Evolutionary conservation across 2,888 invertebrate species (phyloP), one percentile per base, ranked within the genome.

Genomic region (Blera fallax): DNA sequence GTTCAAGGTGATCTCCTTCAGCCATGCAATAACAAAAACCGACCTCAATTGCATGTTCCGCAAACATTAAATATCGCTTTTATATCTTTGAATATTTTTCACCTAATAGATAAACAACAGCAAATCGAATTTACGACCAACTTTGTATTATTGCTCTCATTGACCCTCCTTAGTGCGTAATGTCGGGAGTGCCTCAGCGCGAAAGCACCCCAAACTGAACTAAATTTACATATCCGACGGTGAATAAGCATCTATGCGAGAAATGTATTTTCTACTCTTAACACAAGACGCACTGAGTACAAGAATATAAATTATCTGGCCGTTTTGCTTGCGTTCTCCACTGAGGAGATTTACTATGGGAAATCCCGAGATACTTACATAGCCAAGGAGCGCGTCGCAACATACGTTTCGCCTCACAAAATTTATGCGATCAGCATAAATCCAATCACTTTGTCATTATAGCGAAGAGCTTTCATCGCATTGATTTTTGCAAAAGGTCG

Each of bases 211-310:
- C 14, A 45, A 65, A 58, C 32, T 40, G 14, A 18, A 37, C 40
- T 56, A 58, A 73, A 82, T 82, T 77, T 77, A 60, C 78, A 69
- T 73, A 83, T 76, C 24, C 60, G 67, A 83, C 60, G 54, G 40
- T 32, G 65, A 74, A 48, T 73, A 78, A 83, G 67, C 78, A 78
- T 78, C 62, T 83, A 78, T 18, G 60, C 54, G 16, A 45, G 24
- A 80, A 62, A 73, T 73, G 62, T 77, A 62, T 77, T 77, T 83
- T 37, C 16, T 18, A 27, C n/a, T 40, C 24, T 50, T 18, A 24
- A 56, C 54, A 82, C 65, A 40, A 64, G 77, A 56, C 48, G 37
- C 62, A 79, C 34, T 34, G 54, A 48, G 40, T 37, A 34, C 21
- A 62, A 37, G 72, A 37, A 45, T 52, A 83, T 78, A 83, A 73